Base-by-base conservation (phyloP, 2,888 invertebrate species). In the Galerucella pusilla region DNA sequence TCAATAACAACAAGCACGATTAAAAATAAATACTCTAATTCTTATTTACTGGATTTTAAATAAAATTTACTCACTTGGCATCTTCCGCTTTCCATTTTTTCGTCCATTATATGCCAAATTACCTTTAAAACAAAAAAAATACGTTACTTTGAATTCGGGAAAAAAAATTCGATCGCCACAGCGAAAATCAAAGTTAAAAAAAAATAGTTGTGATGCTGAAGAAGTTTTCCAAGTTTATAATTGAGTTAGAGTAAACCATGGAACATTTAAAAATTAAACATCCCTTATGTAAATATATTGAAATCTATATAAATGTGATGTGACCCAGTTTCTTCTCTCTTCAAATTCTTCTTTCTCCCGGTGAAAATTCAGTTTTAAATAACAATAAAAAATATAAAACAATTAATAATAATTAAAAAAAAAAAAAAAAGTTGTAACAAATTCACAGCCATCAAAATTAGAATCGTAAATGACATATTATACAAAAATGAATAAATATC, bases 111-210 rank as follows among this genome's bases (percentile, higher is more conserved):
- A 49, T 52, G 46, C 66, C 42, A 59, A 46, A 25, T 57, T 57
- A 72, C 60, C 72, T 72, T 72, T 16, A 72, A 70, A 67, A 72
- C 45, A 67, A 60, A 72, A 42, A 42, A 67, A 72, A 59, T 54
- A 42, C 46, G 60, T 60, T 49, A 69, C 10, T 49, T 16, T 10
- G 11, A 20, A 52, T 12, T 11, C 49, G 14, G 59, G 35, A 25
- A 60, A 20, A 68, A 57, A 12, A 59, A 57, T 16, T 42, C 35
- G 7, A 42, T 42, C 35, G 35, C 35, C 35, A 42, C 35, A 42
- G 35, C 35, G 35, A 20, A 14, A 46, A 16, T 14, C 35, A 59
- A 42, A 16, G 16, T 28, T 68, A 45, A 54, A 57, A 35, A n/a
- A 49, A n/a, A 61, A 61, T 35, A n/a, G 42, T 35, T 35, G 63